Evolutionary conservation across 2,797 vertebrate species (phyloP).

Genomic region (Falco naumanni): DNA sequence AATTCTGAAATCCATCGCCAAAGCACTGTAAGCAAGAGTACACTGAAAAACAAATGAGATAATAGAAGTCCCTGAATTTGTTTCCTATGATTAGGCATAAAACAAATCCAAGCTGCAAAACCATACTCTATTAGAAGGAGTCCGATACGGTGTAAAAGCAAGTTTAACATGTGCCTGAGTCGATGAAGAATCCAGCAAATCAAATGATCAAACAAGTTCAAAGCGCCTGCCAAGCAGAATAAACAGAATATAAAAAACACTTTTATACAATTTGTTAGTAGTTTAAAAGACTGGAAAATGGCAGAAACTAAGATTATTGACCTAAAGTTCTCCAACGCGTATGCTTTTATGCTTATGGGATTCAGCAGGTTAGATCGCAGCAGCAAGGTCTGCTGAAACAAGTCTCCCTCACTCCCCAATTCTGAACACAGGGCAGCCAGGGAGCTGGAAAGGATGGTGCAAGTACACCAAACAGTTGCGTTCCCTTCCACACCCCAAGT

Average conservation of each 20-base stretch:
- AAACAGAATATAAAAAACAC: background rate
- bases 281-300: background rate
- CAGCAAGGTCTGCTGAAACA: background rate
- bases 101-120: background rate
- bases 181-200: background rate
- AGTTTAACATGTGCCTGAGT: background rate
- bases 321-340: background rate
- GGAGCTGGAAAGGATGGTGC: background rate
- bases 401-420: background rate
- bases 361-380: background rate
- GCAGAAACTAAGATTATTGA: background rate
- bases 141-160: background rate
- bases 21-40: background rate
- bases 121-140: background rate
- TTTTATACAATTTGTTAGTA: background rate
- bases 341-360: background rate
- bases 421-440: accelerated
- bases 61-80: background rate
- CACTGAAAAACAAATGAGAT: background rate
- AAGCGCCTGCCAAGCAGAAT: background rate
- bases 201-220: background rate
- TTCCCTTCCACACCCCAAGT: background rate
- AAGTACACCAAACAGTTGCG: background rate
- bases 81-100: background rate
- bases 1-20: background rate